phyloP scores from a whole-genome alignment of 2,113 vertebrate genomes.

The Cyphomyrus plagiostoma region DNA sequence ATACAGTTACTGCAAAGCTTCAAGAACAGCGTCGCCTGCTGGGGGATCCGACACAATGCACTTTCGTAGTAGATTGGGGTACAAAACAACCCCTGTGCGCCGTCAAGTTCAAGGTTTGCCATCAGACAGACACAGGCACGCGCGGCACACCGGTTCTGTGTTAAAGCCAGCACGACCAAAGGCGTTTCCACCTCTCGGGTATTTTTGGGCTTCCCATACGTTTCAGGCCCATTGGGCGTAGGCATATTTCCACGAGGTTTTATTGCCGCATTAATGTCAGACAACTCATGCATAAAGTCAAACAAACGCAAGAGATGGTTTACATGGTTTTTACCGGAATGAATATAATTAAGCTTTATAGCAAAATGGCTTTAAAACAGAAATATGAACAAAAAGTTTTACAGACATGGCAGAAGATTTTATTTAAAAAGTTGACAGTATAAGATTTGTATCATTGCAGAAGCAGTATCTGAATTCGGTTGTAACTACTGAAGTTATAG shows the following conservation, averaged over 20 bases:
- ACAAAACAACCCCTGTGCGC: background rate
- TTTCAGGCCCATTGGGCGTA: background rate
- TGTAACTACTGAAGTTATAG: background rate
- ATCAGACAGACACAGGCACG: background rate
- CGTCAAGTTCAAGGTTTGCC: background rate
- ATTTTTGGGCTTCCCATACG: background rate
- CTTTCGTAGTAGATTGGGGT: background rate
- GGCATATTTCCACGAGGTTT: background rate
- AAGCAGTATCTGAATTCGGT: background rate
- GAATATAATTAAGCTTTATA: background rate
- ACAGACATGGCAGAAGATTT: background rate
- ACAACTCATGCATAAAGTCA: background rate
- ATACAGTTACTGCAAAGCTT: background rate
- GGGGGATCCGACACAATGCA: background rate
- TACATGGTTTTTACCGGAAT: background rate
- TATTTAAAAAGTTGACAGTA: constrained; percentile 14
- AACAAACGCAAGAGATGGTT: background rate
- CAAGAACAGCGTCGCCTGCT: constrained; percentile 26
- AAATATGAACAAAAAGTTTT: background rate
- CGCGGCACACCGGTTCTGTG: background rate
- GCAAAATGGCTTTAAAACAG: background rate
- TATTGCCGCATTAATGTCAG: background rate
- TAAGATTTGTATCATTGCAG: background rate
- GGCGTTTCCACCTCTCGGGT: background rate
- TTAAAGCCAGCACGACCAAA: background rate